Evolutionary conservation across 1,140 invertebrate genomes (phyloP).

Genomic region (Pachyrhynchus sulphureomaculatus): DNA sequence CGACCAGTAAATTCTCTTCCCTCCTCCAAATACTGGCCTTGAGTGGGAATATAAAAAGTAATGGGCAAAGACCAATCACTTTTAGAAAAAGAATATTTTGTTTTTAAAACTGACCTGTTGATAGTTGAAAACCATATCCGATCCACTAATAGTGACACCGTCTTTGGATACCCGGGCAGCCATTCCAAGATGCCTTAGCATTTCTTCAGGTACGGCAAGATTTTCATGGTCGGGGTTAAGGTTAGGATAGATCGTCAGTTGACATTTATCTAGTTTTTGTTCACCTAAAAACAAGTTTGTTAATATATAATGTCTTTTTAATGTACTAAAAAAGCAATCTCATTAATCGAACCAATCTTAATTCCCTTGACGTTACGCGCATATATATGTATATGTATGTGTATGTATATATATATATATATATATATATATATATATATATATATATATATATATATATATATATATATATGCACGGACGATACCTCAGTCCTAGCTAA

Average conservation of each 20-base stretch:
- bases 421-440: no score
- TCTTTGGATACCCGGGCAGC: conserved; percentile 77
- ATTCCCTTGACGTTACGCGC: no score
- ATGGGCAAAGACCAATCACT: no score
- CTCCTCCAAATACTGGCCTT: no score
- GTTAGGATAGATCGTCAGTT: conserved; percentile 88
- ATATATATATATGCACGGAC: no score
- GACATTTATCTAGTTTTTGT: conserved; percentile 74
- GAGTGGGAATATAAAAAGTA: no score
- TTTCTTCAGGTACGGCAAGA: conserved; percentile 72
- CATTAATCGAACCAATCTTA: not conserved
- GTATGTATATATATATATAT: no score
- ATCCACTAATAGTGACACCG: conserved; percentile 80
- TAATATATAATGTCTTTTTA: not conserved
- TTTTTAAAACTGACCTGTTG: conserved; percentile 63
- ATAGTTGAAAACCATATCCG: conserved; percentile 83
- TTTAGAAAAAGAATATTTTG: no score
- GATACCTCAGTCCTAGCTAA: no score
- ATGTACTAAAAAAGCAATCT: not conserved
- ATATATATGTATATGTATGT: no score
- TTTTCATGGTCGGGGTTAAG: conserved; percentile 93
- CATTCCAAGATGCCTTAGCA: conserved; percentile 59
- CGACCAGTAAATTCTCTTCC: no score
- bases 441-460: no score
- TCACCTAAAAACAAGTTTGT: conserved; percentile 46